Conservation (phyloP, 2,888 invertebrate species). For the Andrena trimmerana region DNA sequence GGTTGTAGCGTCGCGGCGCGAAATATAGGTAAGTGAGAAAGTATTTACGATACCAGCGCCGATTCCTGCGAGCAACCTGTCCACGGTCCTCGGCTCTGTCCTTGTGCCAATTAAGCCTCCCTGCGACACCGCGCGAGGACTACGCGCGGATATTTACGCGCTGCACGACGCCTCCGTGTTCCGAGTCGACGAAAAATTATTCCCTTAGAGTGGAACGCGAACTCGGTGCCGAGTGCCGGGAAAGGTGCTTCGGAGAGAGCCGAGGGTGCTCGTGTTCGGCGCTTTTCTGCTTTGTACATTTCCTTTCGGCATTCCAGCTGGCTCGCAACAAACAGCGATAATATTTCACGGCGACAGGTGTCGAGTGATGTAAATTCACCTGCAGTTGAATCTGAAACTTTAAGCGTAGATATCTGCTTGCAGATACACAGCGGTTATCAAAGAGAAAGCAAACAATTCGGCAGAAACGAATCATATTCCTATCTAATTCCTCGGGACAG, state of each 20-base stretch:
- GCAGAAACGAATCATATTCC: too few relatives aligned
- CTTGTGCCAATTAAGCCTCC: slow-evolving; percentile 68
- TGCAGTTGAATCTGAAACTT: too few relatives aligned
- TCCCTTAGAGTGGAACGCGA: slow-evolving; percentile 25
- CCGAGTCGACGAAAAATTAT: slow-evolving; percentile 32
- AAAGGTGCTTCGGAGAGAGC: slow-evolving; percentile 8
- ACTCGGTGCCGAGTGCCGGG: background rate
- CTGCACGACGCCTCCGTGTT: slow-evolving; percentile 43
- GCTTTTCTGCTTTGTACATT: slow-evolving; percentile 6
- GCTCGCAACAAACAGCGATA: slow-evolving; percentile 17
- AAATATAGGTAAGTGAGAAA: slow-evolving; percentile 81
- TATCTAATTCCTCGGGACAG: too few relatives aligned
- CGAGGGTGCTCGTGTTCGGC: background rate
- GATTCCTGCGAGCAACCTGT: slow-evolving; percentile 57
- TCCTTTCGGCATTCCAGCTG: slow-evolving; percentile 22
- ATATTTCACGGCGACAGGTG: background rate
- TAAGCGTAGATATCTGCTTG: too few relatives aligned
- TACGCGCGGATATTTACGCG: slow-evolving; percentile 62
- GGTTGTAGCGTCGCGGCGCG: slow-evolving; percentile 81
- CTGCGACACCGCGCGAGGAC: slow-evolving; percentile 43
- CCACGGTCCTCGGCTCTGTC: slow-evolving; percentile 44
- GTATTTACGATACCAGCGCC: slow-evolving; percentile 67
- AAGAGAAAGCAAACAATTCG: too few relatives aligned
- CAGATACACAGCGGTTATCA: too few relatives aligned
- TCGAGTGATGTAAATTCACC: background rate